Base-by-base conservation (phyloP, 2,113 vertebrate genomes). In the Vulpes ferrilata region DNA sequence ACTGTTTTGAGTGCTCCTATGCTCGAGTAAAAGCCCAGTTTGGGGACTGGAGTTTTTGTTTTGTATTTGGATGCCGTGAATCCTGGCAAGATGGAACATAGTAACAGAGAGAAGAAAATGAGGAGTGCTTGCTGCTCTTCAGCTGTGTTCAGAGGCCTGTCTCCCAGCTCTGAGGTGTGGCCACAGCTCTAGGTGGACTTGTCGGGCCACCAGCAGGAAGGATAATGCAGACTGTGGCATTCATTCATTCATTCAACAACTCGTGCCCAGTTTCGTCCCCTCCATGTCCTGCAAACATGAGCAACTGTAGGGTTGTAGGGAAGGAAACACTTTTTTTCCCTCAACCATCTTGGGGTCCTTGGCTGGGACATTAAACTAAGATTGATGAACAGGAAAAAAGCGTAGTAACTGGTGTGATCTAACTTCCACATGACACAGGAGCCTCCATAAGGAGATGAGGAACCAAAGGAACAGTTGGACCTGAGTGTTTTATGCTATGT, bases 181-280 rank as follows among this genome's bases (percentile, higher is more conserved):
- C 17, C 32, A 19, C 27, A 67, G 11, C 19, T 73, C 27, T 81
- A 2, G 20, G 5, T 12, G 23, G 25, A 9, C 79, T 22, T 0
- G 7, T 7, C 30, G 0, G 17, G 4, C 16, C 48, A 5, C 35
- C 23, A 71, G 11, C 35, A 19, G 5, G 48, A 81, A 62, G 38
- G 73, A 38, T 6, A 2, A 20, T 74, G 8, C 71, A 35, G 43
- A 27, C 43, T 0, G 32, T 23, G 32, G 17, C 62, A 20, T 25
- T 23, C 15, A 2, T 59, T 74, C 20, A 38, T 38, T 20, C 65
- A 55, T 3, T 80, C 62, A 59, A 23, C 79, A 85, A 48, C 27
- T 15, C 17, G 0, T 0, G 27, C 11, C 51, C 25, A 1, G 17
- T 27, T 30, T 16, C 23, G 5, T 19, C 11, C 16, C 35, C 15